Conservation (phyloP, 1,140 invertebrate species). For the Brachionus calyciflorus region DNA sequence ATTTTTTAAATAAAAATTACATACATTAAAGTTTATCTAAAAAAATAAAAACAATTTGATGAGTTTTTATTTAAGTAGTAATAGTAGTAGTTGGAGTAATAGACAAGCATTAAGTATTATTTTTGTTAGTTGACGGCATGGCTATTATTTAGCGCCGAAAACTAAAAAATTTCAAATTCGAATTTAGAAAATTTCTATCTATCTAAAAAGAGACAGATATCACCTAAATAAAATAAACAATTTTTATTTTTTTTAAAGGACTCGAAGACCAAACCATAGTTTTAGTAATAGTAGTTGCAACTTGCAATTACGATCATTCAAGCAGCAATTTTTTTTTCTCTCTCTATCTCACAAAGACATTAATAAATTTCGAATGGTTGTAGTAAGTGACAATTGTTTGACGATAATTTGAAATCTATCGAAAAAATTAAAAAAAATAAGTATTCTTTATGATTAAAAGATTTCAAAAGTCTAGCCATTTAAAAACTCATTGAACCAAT, state of each 20-base stretch:
- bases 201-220: constrained; percentile 33
- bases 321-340: constrained; percentile 21
- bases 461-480: constrained; percentile 41
- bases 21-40: no score
- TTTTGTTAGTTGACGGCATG: constrained; percentile 14
- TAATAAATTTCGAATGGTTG: constrained; percentile 42
- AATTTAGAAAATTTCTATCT: neutral
- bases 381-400: constrained; percentile 39
- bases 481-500: constrained; percentile 34
- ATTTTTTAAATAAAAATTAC: no score
- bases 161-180: no score
- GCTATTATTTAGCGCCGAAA: constrained; percentile 38
- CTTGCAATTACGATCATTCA: constrained; percentile 43
- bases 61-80: neutral
- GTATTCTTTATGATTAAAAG: constrained; percentile 37
- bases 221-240: constrained; percentile 45
- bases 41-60: neutral
- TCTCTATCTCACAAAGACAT: neutral
- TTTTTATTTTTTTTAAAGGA: neutral
- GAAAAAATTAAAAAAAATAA: no score
- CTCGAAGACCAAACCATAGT: neutral
- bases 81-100: neutral
- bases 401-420: constrained; percentile 38
- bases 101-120: constrained; percentile 39
- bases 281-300: neutral